Evolutionary conservation across 1,140 invertebrate genomes (phyloP), one percentile per base, ranked within the genome.

Genomic region (Eupeodes corollae): DNA sequence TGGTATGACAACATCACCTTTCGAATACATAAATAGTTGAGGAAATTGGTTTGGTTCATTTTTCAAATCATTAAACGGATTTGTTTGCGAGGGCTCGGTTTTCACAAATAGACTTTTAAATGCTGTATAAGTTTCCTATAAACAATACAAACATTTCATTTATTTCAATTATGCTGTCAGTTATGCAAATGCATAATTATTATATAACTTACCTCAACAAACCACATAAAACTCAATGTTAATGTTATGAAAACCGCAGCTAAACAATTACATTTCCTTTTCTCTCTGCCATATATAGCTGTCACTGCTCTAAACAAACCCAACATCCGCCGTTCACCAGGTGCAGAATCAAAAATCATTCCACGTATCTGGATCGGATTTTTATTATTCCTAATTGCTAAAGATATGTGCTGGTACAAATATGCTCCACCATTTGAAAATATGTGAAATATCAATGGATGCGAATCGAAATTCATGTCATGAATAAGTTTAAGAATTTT

Each of bases 381-480:
- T 9, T 69, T 65, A 21, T 59, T 59, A 40, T 73, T 69, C 44
- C 74, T 61, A 51, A 80, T 70, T 3, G 79, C 78, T 34, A 75
- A 56, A 26, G 76, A 75, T 26, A 84, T 73, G 55, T 81, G 77
- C 51, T 81, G 76, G 59, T 83, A 84, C 5, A 83, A 63, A 50
- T 77, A 77, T 1, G 79, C 79, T 19, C 86, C 86, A 13, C 85
- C 85, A 64, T 88, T 89, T 42, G 83, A 87, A 62, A 89, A 88
- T 32, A 85, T 75, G 52, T 88, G 86, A 57, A 88, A 81, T 45
- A 88, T 80, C 34, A 87, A 75, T 2, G 83, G 84, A 59, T 84
- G 80, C 15, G 73, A 72, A 58, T 82, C 75, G 30, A 85, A 72
- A 54, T 78, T 79, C 57, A 82, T 74, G n/a, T 82, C 79, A 10